Evolutionary conservation across 2,113 vertebrate species (phyloP).

Genomic region (Triplophysa rosa): DNA sequence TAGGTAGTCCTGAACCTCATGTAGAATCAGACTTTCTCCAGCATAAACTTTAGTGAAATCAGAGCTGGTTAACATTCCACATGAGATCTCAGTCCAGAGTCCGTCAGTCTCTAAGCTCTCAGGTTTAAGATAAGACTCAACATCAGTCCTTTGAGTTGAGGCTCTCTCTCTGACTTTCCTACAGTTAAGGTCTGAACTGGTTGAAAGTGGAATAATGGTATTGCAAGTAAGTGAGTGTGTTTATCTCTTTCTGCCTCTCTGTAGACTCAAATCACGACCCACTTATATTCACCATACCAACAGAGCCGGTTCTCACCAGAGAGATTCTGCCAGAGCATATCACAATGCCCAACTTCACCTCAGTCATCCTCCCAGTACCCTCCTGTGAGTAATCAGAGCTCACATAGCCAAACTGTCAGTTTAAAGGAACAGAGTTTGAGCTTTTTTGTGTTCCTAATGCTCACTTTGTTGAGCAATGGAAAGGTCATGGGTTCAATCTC

Average conservation of each 20-base stretch:
- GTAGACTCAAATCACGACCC: conserved; percentile 37
- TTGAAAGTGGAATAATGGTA: background rate
- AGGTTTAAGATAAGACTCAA: background rate
- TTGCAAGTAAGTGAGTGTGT: background rate
- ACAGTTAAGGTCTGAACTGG: conserved; percentile 4
- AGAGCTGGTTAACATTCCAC: conserved; percentile 19
- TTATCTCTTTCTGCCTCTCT: conserved; percentile 14
- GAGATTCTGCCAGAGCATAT: conserved; percentile 44
- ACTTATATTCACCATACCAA: conserved; percentile 33
- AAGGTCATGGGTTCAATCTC: no score
- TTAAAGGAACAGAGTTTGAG: background rate
- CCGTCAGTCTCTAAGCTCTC: conserved; percentile 17
- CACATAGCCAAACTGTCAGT: background rate
- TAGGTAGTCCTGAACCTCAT: conserved; percentile 3
- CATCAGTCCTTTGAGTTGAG: background rate
- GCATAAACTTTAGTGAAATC: conserved; percentile 9
- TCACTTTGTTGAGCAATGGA: no score
- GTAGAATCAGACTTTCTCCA: background rate
- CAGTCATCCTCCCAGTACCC: conserved; percentile 59
- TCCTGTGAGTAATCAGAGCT: conserved; percentile 52
- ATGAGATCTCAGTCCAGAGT: background rate
- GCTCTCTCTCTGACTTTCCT: background rate
- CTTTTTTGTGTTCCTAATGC: no score
- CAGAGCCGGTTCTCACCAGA: conserved; percentile 30
- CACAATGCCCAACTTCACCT: conserved; percentile 55